Conservation (phyloP, 2,113 vertebrate species). For the Coptodon bakossiorum region DNA sequence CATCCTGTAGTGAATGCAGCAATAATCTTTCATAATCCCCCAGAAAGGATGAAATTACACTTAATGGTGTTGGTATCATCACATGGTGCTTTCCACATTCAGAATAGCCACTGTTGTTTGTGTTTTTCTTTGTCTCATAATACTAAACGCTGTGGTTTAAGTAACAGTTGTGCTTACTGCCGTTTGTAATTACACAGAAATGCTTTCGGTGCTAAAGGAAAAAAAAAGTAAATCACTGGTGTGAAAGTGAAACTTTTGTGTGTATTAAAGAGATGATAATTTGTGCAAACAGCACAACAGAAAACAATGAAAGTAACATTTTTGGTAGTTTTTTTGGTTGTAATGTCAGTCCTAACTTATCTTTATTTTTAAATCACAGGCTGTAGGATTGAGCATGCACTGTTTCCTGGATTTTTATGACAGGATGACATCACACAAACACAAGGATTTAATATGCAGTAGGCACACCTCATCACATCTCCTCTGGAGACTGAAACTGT, state of each 20-base stretch:
- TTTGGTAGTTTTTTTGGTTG: background rate
- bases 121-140: background rate
- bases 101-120: background rate
- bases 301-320: background rate
- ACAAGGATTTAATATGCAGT: background rate
- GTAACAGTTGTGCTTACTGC: background rate
- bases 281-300: background rate
- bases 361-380: background rate
- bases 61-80: background rate
- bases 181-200: background rate
- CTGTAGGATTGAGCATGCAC: background rate
- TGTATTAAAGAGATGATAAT: background rate
- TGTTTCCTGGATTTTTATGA: background rate
- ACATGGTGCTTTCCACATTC: background rate
- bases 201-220: background rate
- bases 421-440: background rate
- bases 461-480: background rate
- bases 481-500: background rate
- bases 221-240: background rate
- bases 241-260: background rate
- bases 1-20: background rate
- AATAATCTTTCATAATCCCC: background rate
- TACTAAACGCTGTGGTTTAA: too few relatives aligned
- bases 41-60: background rate
- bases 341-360: background rate